phyloP scores from a whole-genome alignment of 1,140 invertebrate genomes.

The Idris sp. region DNA sequence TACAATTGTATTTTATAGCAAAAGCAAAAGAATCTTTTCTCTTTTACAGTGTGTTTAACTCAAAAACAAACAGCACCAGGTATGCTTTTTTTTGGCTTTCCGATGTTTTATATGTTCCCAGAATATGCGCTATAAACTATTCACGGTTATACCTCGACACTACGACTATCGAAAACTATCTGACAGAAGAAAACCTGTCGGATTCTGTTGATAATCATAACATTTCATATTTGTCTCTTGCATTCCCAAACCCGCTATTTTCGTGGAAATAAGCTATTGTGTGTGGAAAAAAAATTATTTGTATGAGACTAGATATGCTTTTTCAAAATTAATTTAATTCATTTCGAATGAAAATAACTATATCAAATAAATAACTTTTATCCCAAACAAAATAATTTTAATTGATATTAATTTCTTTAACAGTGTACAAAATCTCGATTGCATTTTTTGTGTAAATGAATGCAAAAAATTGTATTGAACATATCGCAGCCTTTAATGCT shows the following conservation, averaged over 20 bases:
- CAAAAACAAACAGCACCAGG: conserved; percentile 19
- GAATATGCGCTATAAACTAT: conserved; percentile 45
- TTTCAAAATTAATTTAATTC: too few relatives aligned
- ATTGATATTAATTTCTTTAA: too few relatives aligned
- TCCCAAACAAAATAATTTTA: too few relatives aligned
- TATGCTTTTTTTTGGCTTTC: conserved; percentile 5
- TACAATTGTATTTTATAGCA: conserved; percentile 5
- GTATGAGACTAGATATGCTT: too few relatives aligned
- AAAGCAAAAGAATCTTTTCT: conserved; percentile 10
- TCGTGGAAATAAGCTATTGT: conserved; percentile 2
- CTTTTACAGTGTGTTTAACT: conserved; percentile 6
- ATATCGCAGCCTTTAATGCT: conserved; percentile 18
- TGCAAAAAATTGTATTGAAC: conserved; percentile 15
- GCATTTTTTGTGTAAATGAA: too few relatives aligned
- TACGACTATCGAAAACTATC: conserved; percentile 40
- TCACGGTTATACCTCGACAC: conserved; percentile 23
- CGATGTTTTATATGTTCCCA: conserved; percentile 35
- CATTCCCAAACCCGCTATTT: conserved; percentile 12
- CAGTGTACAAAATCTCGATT: too few relatives aligned
- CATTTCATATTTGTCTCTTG: conserved; percentile 20
- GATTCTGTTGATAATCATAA: conserved; percentile 36
- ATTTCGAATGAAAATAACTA: too few relatives aligned
- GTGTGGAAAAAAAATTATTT: conserved; percentile 11
- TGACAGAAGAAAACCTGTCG: conserved; percentile 25
- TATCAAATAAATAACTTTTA: too few relatives aligned